Evolutionary conservation across 2,888 invertebrate species (phyloP).

Genomic region (Agrochola litura): DNA sequence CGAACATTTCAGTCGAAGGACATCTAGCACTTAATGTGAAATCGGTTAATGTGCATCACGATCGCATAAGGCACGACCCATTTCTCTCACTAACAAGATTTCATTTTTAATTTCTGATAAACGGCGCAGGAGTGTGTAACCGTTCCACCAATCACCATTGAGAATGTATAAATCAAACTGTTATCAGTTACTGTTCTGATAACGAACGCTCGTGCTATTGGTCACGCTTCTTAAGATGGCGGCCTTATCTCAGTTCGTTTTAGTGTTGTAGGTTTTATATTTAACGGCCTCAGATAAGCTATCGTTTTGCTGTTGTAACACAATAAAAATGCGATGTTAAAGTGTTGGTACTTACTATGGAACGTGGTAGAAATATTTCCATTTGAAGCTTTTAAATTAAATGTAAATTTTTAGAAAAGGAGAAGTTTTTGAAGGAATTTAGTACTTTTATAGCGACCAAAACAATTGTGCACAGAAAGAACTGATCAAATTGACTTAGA

Average conservation of each 20-base stretch:
- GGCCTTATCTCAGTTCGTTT: constrained; percentile 82
- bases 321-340: constrained; percentile 59
- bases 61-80: constrained; percentile 76
- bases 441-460: neutral
- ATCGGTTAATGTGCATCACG: constrained; percentile 59
- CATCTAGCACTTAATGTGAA: constrained; percentile 33
- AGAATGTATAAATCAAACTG: constrained; percentile 85
- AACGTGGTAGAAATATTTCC: constrained; percentile 15
- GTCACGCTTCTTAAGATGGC: constrained; percentile 87
- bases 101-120: constrained; percentile 82
- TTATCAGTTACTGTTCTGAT: constrained; percentile 85
- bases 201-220: constrained; percentile 82
- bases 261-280: constrained; percentile 80
- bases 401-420: neutral
- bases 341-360: constrained; percentile 13
- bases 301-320: constrained; percentile 72
- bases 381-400: neutral
- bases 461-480: neutral
- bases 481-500: neutral
- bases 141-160: constrained; percentile 82
- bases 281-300: constrained; percentile 80
- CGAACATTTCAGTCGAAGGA: constrained; percentile 33
- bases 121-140: constrained; percentile 65
- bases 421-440: neutral
- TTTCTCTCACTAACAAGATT: constrained; percentile 81